Base-by-base conservation (phyloP, 2,113 vertebrate genomes). In the Sphyrna mokarran region DNA sequence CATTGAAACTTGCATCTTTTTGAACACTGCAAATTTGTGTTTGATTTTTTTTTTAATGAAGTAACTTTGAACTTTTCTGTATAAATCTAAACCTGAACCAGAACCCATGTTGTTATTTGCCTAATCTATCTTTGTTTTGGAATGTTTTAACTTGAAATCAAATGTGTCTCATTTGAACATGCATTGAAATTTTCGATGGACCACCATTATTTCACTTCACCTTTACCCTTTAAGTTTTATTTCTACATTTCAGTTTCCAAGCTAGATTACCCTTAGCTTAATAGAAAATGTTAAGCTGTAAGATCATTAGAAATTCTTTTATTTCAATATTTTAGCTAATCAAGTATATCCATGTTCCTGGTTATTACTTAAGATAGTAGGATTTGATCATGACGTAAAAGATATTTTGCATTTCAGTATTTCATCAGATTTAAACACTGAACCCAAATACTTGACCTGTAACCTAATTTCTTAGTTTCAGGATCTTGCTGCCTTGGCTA, bases 401-500 rank as follows among this genome's bases (percentile, higher is more conserved):
- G 7, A 69, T 58, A n/a, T 33, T 54, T 61, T 54, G 54, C 40
- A 66, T 9, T 76, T 40, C 69, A 18, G 20, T 29, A 14, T 69
- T 94, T 76, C 26, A 29, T 89, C 48, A 29, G 2, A 0, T 63
- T 14, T 69, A 69, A 48, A 33, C 22, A 70, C 40, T 29, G 7
- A 70, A 23, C 11, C 22, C 9, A 23, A 94, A 40, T 68, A 40
- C 63, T 68, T 94, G 90, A 68, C 33, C 33, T 40, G 40, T 54
- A 23, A 95, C 68, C 13, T 72, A 10, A 7, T 95, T 72, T 72
- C 68, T 72, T 91, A 66, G 89, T 91, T 95, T 48, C 66, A 99
- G 99, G 99, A 99, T 97, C 97, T 99, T 96, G 99, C 99, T 11
- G 98, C 98, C 1, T 96, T 99, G 97, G 99, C 99, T 76, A 99